Evolutionary conservation across 2,888 invertebrate genomes (phyloP), one percentile per base, ranked within the genome.

Genomic region (Phyto melanocephala): DNA sequence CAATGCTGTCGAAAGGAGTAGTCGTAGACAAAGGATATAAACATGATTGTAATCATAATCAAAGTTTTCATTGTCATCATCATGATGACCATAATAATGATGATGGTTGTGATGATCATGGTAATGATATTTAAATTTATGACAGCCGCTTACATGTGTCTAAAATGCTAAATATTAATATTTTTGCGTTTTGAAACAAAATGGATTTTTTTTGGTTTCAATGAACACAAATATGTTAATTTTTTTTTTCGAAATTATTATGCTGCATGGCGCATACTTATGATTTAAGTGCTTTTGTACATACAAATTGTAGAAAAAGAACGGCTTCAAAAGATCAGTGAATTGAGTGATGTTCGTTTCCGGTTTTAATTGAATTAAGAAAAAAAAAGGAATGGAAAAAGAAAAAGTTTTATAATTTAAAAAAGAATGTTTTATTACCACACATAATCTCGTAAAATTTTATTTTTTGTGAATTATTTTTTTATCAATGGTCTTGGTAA

Each of bases 271-370:
- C 74, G 52, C 54, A 42, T 33, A 65, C 33, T 63, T 56, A 4
- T 11, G 15, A 15, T 52, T 35, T 15, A 35, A 5, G 47, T 1
- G 58, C 28, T 52, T 45, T 52, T 13, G 20, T 52, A 76, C 60
- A 63, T 70, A 54, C 40, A n/a, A 40, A 58, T 42, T 33, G 35
- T 1, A 35, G n/a, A 13, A 37, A 22, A 56, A 45, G 15, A 47
- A 37, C 20, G 28, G 45, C 54, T 78, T 63, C 40, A 52, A 22
- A 20, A 70, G 71, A 71, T 71, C 58, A 77, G 72, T 68, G 45
- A 60, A 70, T 79, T 71, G 65, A 70, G 15, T 82, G 80, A 77
- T 83, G 81, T 80, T 77, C 68, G 74, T 81, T 81, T 80, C 83
- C 80, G 83, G 58, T 83, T 77, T 81, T 63, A 70, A 40, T 65